These are phyloP conservation scores for Phodopus roborovskii DNA, from an alignment of 2,113 vertebrate genomes.

Conservation along the genomic window DNA sequence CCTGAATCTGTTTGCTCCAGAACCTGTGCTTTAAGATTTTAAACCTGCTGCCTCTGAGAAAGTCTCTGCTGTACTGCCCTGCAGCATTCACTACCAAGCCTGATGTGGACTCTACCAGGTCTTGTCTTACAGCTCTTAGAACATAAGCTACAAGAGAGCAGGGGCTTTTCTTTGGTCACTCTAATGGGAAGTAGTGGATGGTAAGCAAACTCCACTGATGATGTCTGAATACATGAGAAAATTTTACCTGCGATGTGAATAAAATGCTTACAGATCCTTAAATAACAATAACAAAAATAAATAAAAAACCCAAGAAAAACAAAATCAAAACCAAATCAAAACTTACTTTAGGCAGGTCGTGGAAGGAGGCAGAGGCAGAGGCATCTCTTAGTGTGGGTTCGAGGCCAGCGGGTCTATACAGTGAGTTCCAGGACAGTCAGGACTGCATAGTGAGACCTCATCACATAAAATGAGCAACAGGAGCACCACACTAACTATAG, in stretches of 20 bases:
- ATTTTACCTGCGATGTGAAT: background rate
- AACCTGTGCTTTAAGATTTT: background rate
- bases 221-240: background rate
- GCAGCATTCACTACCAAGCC: background rate
- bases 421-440: background rate
- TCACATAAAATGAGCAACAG: background rate
- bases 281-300: background rate
- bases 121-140: background rate
- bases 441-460: background rate
- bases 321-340: background rate
- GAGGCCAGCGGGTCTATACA: background rate
- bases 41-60: background rate
- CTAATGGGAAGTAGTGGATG: background rate
- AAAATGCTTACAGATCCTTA: background rate
- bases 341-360: background rate
- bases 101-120: background rate
- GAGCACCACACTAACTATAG: background rate
- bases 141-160: background rate
- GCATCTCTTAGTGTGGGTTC: background rate
- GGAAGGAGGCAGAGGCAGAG: background rate
- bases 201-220: background rate
- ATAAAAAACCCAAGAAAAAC: background rate
- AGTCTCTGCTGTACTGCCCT: background rate
- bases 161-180: background rate
- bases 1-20: background rate